These are phyloP conservation scores for Selene dorsalis DNA, from an alignment of 2,797 vertebrate genomes.

Conservation along the genomic window DNA sequence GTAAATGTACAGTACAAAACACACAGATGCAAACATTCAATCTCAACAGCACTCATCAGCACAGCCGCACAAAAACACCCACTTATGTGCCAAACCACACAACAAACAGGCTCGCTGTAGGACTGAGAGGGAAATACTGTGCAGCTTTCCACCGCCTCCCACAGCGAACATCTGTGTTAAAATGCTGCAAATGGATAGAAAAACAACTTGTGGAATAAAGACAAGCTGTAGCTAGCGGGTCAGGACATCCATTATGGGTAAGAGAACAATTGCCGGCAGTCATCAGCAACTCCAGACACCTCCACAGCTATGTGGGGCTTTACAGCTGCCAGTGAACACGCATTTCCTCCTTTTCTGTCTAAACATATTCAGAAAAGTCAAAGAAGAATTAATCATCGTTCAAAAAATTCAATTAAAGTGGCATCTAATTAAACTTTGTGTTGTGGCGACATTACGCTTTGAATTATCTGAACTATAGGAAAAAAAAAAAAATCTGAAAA, in stretches of 20 bases:
- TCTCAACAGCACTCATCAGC: constrained; percentile 22
- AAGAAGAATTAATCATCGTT: background rate
- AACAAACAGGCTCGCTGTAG: constrained; percentile 43
- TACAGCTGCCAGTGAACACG: constrained; percentile 46
- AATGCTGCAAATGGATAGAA: constrained; percentile 56
- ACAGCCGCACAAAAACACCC: constrained; percentile 45
- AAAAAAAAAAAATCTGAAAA: background rate
- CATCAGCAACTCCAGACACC: constrained; percentile 48
- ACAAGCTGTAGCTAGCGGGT: constrained; percentile 51
- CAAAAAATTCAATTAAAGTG: constrained; percentile 29
- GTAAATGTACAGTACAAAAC: constrained; percentile 15
- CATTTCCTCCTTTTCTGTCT: constrained; percentile 17
- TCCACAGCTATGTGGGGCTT: constrained; percentile 54
- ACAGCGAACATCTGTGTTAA: constrained; percentile 61
- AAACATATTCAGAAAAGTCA: constrained; percentile 27
- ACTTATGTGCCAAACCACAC: constrained; percentile 41
- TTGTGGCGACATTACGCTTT: background rate
- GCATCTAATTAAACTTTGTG: constrained; percentile 3
- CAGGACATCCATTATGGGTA: constrained; percentile 54
- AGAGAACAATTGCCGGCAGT: constrained; percentile 62
- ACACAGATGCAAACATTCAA: constrained; percentile 39
- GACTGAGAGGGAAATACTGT: constrained; percentile 41
- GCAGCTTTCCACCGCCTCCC: constrained; percentile 58
- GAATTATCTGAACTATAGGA: background rate
- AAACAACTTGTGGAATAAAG: constrained; percentile 64